Base-by-base conservation (phyloP, 2,888 invertebrate genomes). In the Eudasyphora cyanicolor region DNA sequence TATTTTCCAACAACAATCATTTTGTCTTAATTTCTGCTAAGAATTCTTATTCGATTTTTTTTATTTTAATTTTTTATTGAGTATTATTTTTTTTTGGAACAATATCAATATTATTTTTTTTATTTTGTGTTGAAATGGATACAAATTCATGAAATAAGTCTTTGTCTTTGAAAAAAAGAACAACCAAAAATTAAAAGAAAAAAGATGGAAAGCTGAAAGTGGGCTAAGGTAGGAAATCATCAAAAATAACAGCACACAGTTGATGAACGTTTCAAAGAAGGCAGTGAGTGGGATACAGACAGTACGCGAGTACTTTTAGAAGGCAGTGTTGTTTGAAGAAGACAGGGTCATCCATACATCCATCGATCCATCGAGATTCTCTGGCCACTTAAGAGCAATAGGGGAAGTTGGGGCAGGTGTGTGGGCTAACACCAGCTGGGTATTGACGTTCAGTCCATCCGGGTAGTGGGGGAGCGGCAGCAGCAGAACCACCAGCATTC, bases 341-440 rank as follows among this genome's bases (percentile, higher is more conserved):
- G 21, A 57, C 27, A 73, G 49, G 4, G 64, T 19, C 45, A 24
- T 17, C 21, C 14, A 29, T 19, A 45, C 8, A 73, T 29, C 24
- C 17, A 49, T 19, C 5, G 24, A 60, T 12, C 21, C 42, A 19
- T 64, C 17, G 54, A 38, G n/a, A 7, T 14, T 57, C 5, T 14
- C 14, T 35, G 35, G 19, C 12, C 12, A 35, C 79, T 87, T 91
- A 92, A 85, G 91, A 88, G 87, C 93, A 93, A 87, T 91, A 92
- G 81, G 93, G 93, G 90, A 93, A 93, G 88, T 92, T 92, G 85
- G 93, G 93, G 88, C 93, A 93, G 86, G 89, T 87, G 77, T 92
- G 92, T 8, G 93, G 90, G 4, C 92, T 91, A 8, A 93, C 93
- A 60, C 93, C 93, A 79, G 93, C 92, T 78, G 93, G 93, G 86